Conservation (phyloP, 2,797 vertebrate genomes). For the Bufotes viridis region DNA sequence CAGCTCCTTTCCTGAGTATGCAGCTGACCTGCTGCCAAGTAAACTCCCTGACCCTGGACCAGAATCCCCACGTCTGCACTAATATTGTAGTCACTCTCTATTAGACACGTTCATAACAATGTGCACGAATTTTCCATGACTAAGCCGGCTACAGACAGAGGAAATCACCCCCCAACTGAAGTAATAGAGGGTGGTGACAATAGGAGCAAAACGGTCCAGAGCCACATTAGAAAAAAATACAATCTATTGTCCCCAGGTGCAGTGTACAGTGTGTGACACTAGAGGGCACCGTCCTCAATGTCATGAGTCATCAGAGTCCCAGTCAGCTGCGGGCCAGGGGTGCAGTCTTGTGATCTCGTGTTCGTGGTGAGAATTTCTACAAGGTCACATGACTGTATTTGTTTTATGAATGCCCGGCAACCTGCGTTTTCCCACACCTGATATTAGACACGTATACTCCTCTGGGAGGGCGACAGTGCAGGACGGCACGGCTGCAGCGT, state of each 20-base stretch:
- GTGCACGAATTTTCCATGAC: neutral
- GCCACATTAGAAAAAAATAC: neutral
- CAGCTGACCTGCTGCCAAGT: neutral
- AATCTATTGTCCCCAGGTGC: neutral
- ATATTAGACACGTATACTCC: conserved; percentile 25
- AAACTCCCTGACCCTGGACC: neutral
- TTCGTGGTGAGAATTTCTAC: neutral
- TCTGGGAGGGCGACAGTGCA: neutral
- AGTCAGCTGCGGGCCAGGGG: neutral
- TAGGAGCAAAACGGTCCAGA: neutral
- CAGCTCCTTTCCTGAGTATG: neutral
- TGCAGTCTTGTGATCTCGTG: conserved; percentile 4
- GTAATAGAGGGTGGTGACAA: too few relatives aligned
- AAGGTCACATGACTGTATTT: conserved; percentile 30
- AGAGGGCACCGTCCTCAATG: conserved; percentile 14
- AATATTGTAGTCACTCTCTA: neutral
- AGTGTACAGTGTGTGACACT: neutral
- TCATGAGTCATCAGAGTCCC: neutral
- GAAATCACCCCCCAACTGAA: neutral
- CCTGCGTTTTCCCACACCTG: conserved; percentile 30
- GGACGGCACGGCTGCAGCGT: neutral
- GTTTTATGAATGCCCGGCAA: conserved; percentile 34
- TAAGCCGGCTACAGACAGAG: neutral
- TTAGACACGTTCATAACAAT: neutral
- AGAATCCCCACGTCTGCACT: neutral